phyloP scores from a whole-genome alignment of 2,888 invertebrate species.

The Panopea generosa region DNA sequence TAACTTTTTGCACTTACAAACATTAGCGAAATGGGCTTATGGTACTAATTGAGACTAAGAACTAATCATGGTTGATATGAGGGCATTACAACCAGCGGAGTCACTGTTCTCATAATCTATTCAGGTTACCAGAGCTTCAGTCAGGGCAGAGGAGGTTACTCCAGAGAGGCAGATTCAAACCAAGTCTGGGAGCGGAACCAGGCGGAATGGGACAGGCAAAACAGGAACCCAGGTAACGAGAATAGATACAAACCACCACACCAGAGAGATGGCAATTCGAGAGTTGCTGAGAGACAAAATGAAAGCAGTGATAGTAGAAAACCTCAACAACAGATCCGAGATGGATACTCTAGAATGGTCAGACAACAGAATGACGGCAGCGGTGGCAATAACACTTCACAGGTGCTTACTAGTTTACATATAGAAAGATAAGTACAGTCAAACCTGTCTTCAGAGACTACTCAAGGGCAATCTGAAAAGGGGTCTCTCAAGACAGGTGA shows the following conservation, averaged over 20 bases:
- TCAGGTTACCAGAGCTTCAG: neutral
- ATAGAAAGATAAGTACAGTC: too few species aligned
- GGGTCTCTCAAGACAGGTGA: too few species aligned
- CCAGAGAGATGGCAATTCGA: too few species aligned
- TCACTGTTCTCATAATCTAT: too few species aligned
- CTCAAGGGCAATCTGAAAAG: too few species aligned
- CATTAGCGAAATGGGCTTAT: too few species aligned
- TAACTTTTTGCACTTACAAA: too few species aligned
- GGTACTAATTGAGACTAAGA: too few species aligned
- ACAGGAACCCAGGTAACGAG: neutral
- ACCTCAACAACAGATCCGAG: neutral
- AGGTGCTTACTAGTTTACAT: neutral
- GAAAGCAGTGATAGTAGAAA: neutral
- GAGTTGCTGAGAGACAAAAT: neutral
- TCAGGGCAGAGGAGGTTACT: neutral
- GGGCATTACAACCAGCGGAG: too few species aligned
- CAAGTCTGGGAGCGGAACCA: slow-evolving; percentile 1
- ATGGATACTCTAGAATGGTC: neutral
- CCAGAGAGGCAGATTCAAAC: neutral
- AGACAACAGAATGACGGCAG: neutral
- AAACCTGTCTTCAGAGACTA: too few species aligned
- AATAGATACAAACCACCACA: too few species aligned
- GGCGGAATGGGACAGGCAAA: slow-evolving; percentile 1
- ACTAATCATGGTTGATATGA: too few species aligned
- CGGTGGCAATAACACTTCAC: neutral